Evolutionary conservation across 2,888 invertebrate genomes (phyloP), one percentile per base, ranked within the genome.

Genomic region (Anarsia innoxiella): DNA sequence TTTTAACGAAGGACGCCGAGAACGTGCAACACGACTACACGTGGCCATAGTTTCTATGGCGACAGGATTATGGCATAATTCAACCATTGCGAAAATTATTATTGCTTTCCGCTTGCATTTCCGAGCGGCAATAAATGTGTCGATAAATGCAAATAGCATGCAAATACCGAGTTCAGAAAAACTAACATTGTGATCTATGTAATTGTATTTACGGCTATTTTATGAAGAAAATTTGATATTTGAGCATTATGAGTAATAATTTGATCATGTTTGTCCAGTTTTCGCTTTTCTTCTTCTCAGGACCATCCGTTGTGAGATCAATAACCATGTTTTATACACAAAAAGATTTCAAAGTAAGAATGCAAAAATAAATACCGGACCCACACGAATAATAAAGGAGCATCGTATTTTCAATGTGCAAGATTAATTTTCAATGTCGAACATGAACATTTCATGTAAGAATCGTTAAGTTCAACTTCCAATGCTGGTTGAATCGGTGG

Each of bases 21-120:
- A 19, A 3, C 19, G 19, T 5, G 19, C 19, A 19, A 25, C 32
- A 25, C 25, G 25, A 12, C 10, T 27, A 31, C 45, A 46, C 45
- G 42, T 42, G 45, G 40, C 29, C 28, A 16, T 11, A 42, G 66
- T 66, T 54, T 37, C 65, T 55, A 68, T 64, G 53, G 66, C 42
- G 46, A 66, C 63, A 41, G 41, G 31, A 23, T 40, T 46, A 48
- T 39, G 37, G 36, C 46, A 49, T 45, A 48, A 44, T 37, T 41
- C 37, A 55, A 51, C 59, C 53, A 59, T 41, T 49, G 48, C 55
- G 58, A 58, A 49, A 51, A 56, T 52, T 52, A 51, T 49, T 44
- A 55, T 45, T 49, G 45, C 45, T 49, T 49, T 50, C 44, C 43
- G 53, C 48, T 51, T 36, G 55, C 50, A 45, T 45, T 37, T 12